Evolutionary conservation across 2,797 vertebrate genomes (phyloP).

Genomic region (Pitangus sulphuratus): DNA sequence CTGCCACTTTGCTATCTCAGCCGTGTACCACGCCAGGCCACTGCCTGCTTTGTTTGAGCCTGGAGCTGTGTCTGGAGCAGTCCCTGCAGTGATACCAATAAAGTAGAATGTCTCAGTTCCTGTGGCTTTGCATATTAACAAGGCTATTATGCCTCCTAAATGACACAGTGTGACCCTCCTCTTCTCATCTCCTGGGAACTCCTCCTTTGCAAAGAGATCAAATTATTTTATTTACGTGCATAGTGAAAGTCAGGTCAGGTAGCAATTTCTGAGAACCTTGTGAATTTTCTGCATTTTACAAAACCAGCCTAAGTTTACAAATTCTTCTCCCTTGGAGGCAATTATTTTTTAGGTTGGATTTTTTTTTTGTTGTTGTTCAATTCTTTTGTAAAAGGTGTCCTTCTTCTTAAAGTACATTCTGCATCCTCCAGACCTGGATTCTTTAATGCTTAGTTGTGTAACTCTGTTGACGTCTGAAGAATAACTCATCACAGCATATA

Average conservation of each 20-base stretch:
- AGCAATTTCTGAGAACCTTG: background rate
- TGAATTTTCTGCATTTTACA: background rate
- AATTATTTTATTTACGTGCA: background rate
- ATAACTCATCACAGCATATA: background rate
- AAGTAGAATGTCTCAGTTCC: background rate
- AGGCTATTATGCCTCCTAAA: background rate
- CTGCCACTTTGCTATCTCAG: background rate
- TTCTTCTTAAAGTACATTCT: background rate
- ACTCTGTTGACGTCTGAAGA: background rate
- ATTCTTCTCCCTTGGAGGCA: background rate
- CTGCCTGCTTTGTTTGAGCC: background rate
- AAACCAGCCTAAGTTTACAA: background rate
- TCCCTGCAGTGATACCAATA: background rate
- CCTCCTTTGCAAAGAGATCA: background rate
- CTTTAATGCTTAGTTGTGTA: background rate
- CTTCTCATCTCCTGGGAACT: background rate
- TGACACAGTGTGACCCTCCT: background rate
- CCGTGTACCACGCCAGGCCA: background rate
- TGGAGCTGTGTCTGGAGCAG: background rate
- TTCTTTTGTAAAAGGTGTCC: background rate
- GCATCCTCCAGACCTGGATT: background rate
- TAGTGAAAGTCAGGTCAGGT: background rate
- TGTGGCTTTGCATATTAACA: conserved; percentile 5
- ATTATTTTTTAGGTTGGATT: background rate
- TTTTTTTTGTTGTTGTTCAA: background rate